Conservation (phyloP, 53 echinoderm and acorn worm genomes). For the Stichopus horrens region DNA sequence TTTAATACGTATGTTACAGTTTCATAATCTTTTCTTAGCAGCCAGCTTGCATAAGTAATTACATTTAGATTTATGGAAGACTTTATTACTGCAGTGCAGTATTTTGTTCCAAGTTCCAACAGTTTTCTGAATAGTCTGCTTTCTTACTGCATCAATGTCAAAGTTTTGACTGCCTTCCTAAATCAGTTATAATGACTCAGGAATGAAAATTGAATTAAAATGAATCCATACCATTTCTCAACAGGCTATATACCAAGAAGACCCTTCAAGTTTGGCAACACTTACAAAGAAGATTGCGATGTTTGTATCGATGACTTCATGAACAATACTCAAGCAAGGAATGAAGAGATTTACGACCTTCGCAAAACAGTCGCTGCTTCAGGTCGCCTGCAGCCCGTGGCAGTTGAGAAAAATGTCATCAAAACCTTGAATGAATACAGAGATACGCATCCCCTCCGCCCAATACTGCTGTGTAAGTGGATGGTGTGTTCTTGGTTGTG, state of each 20-base stretch:
- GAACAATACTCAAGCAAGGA: constrained; percentile 71
- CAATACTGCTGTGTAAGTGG: constrained; percentile 81
- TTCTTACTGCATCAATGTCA: too few relatives aligned
- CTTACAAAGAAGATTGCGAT: constrained; percentile 98
- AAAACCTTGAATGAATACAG: constrained; percentile 80
- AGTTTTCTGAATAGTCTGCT: too few relatives aligned
- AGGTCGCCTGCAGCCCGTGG: constrained; percentile 44
- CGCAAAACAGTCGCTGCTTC: constrained; percentile 58
- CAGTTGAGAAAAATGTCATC: constrained; percentile 61
- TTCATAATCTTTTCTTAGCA: too few relatives aligned
- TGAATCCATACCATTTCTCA: neutral
- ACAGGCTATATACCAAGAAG: constrained; percentile 96
- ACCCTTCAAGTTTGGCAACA: constrained; percentile 99
- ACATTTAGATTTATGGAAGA: too few relatives aligned
- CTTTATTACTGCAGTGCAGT: too few relatives aligned
- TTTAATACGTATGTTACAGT: too few relatives aligned
- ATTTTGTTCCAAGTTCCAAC: too few relatives aligned
- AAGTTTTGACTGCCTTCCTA: too few relatives aligned
- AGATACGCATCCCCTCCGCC: constrained; percentile 80
- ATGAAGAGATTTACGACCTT: constrained; percentile 70
- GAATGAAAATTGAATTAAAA: too few relatives aligned
- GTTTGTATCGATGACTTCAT: constrained; percentile 98
- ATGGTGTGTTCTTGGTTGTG: neutral
- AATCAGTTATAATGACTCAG: too few relatives aligned
- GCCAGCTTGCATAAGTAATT: too few relatives aligned